phyloP scores from a whole-genome alignment of 2,113 vertebrate genomes.

The Alethe diademata region DNA sequence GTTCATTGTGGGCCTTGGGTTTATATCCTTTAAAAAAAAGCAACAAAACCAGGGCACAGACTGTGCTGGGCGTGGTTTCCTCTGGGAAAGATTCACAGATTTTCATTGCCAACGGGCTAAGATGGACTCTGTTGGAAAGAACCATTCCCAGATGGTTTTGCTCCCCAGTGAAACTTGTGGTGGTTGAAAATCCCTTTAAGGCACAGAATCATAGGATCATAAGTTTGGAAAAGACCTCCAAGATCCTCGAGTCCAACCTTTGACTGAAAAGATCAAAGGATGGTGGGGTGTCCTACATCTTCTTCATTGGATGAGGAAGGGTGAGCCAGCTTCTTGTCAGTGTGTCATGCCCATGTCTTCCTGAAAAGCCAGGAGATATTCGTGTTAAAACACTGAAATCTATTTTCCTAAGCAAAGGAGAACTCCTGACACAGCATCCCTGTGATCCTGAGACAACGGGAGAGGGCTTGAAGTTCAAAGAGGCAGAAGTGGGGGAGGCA shows the following conservation, averaged over 20 bases:
- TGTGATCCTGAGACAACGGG: accelerated
- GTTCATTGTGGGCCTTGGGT: neutral
- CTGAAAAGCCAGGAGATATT: neutral
- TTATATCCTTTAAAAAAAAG: neutral
- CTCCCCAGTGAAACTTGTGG: neutral
- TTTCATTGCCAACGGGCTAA: neutral
- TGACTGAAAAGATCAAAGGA: neutral
- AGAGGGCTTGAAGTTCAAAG: neutral
- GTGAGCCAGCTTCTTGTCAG: neutral
- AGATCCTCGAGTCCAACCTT: neutral
- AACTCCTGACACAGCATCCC: neutral
- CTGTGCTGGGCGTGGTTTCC: neutral
- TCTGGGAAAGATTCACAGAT: neutral
- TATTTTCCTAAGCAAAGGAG: neutral
- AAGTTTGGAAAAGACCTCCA: neutral
- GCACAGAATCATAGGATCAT: neutral
- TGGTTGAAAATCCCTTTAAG: neutral
- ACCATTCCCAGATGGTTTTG: neutral
- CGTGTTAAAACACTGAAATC: neutral
- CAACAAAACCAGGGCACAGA: neutral
- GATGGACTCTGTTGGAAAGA: neutral
- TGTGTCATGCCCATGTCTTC: neutral
- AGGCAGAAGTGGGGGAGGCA: neutral
- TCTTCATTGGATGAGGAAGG: neutral
- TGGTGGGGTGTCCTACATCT: neutral